phyloP scores from a whole-genome alignment of 1,140 invertebrate genomes.

The Lordiphosa mommai region DNA sequence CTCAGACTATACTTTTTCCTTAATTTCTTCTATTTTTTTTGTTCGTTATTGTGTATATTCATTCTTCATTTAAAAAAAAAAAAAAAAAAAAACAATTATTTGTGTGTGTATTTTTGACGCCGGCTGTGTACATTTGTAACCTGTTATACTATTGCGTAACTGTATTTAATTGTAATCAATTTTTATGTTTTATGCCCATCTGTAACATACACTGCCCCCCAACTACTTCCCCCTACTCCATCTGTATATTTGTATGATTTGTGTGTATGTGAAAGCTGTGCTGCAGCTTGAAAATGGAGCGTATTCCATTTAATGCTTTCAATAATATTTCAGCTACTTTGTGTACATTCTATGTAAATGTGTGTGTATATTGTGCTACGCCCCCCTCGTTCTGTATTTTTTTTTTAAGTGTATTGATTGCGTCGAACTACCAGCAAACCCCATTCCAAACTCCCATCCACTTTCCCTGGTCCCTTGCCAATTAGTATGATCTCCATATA shows the following conservation, averaged over 20 bases:
- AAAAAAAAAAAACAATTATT: no score
- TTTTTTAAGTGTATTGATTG: no score
- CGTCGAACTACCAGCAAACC: no score
- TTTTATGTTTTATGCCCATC: background rate
- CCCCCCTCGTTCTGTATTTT: no score
- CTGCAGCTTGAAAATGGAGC: slow-evolving; percentile 18
- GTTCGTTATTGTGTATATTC: no score
- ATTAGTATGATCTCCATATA: no score
- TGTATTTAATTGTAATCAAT: background rate
- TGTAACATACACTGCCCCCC: slow-evolving; percentile 1
- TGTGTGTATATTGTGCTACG: slow-evolving; percentile 5
- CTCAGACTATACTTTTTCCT: no score
- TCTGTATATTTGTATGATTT: background rate
- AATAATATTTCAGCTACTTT: slow-evolving; percentile 60
- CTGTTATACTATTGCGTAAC: background rate
- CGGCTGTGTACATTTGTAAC: no score
- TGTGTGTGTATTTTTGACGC: no score
- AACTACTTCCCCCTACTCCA: background rate
- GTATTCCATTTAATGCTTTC: slow-evolving; percentile 53
- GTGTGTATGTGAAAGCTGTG: background rate
- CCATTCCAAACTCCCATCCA: background rate
- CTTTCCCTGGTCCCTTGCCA: no score
- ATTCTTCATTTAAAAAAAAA: no score
- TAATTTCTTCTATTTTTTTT: no score
- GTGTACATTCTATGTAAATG: background rate